Evolutionary conservation across 2,888 invertebrate species (phyloP).

Genomic region (Epinotia demarniana): DNA sequence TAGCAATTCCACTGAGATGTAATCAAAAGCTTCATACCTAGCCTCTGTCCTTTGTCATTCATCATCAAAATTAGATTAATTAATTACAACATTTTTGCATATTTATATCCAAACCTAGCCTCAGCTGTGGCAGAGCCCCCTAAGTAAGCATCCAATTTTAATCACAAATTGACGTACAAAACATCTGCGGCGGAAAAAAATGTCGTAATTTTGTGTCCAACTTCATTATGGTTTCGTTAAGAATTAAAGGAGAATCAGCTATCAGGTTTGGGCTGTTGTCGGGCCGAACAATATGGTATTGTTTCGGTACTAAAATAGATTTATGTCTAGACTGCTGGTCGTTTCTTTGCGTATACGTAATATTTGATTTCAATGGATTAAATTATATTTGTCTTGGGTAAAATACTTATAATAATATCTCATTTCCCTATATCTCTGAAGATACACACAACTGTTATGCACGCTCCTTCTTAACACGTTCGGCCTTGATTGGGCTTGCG

Average conservation of each 20-base stretch:
- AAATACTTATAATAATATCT: not conserved
- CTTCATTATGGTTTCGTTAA: conserved; percentile 6
- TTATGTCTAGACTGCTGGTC: not conserved
- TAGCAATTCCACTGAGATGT: not conserved
- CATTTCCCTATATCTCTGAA: not conserved
- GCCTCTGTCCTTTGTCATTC: conserved; percentile 17
- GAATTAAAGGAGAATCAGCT: not conserved
- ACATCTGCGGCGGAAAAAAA: conserved; percentile 34
- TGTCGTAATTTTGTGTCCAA: conserved; percentile 25
- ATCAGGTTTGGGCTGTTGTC: not conserved
- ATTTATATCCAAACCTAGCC: conserved; percentile 24
- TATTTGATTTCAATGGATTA: not conserved
- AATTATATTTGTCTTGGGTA: not conserved
- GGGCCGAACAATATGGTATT: not conserved
- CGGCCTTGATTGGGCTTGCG: too few relatives aligned
- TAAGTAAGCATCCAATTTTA: conserved; percentile 26
- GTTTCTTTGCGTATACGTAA: not conserved
- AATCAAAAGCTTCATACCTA: not conserved
- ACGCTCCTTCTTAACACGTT: not conserved
- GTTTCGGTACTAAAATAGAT: conserved; percentile 3
- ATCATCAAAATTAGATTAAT: conserved; percentile 32
- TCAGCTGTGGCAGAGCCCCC: conserved; percentile 37
- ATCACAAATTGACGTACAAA: conserved; percentile 38
- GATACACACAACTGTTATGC: not conserved
- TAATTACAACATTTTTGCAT: conserved; percentile 30